Evolutionary conservation across 2,797 vertebrate genomes (phyloP), one percentile per base, ranked within the genome.

Genomic region (Oryzias dopingdopingensis): DNA sequence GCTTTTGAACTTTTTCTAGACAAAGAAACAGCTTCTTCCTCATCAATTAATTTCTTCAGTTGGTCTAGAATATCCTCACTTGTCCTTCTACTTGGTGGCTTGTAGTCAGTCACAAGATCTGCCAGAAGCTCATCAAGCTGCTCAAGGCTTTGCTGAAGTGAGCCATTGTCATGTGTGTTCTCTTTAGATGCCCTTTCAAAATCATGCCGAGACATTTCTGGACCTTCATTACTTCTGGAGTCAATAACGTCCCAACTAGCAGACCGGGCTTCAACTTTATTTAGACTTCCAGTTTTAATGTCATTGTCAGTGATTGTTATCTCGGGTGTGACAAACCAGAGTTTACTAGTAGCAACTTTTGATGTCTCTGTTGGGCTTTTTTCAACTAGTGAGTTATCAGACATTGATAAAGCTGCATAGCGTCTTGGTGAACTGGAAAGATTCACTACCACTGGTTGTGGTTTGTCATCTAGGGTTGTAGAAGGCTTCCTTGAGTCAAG

Each of bases 251-350:
- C 94, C 94, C 94, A 95, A 79, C 93, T 92, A 18, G 93, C 86
- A 0, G 93, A 94, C 7, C 93, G 92, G 60, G 89, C 86, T 4
- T 93, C 93, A 1, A 76, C 73, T 54, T 90, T 93, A 56, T 77
- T 84, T 56, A 89, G 76, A 44, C 88, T 92, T 0, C 92, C 87
- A 1, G 92, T 79, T 6, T 92, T 90, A 70, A 97, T 91, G 69
- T 99, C 97, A 0, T 98, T 99, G 85, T 99, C 97, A 0, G 97
- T 99, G 82, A 99, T 99, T 62, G 97, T 99, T 84, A 99, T 99
- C 84, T 98, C 96, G 0, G 97, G 97, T 0, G 96, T 96, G 50
- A 98, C 93, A 3, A 95, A 96, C 96, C 96, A 99, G 14, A 94
- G 93, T 59, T 95, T 94, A 62, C 90, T 91, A 0, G 80, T 56